Base-by-base conservation (phyloP, 2,797 vertebrate species). In the Crax fasciolata region DNA sequence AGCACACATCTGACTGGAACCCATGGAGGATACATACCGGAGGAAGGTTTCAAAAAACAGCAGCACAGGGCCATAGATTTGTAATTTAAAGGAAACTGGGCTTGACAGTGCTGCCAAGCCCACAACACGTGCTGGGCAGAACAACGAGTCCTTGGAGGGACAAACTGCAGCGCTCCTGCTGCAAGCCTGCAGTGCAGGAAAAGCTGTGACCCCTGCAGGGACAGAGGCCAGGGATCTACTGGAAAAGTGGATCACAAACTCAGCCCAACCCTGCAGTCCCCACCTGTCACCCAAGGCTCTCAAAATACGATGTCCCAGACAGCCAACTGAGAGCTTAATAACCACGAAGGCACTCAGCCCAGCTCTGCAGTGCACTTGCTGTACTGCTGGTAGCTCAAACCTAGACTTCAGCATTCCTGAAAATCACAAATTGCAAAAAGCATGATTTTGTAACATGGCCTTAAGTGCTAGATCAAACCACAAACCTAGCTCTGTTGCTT, bases 1-100 rank as follows among this genome's bases (percentile, higher is more conserved):
- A 88, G 62, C 79, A 81, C 54, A 65, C 58, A 75, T 87, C 89
- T 76, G 84, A 88, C 76, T 59, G 89, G 32, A 65, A 52, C 49
- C 39, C 70, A 70, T 1, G 3, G 65, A 80, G 44, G 79, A 44
- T 4, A 11, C 0, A 2, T 48, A 75, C 79, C 51, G 79, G 10
- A 89, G 86, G 68, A 54, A 66, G 30, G 16, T 55, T 93, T 63
- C 30, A 25, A 55, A 51, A 55, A 77, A 27, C 55, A 94, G 75
- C 87, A 91, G 63, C 55, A 71, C 49, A 21, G 57, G 38, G 57
- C 62, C 65, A 63, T 28, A 68, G 41, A 54, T 84, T 55, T 70
- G 13, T 58, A 68, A 81, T 30, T 61, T 25, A 16, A 46, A 77
- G 70, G 43, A 65, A 46, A 65, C 43, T 51, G 39, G 43, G 25